phyloP scores from a whole-genome alignment of 2,888 invertebrate species.

The Rhaphigaster nebulosa region DNA sequence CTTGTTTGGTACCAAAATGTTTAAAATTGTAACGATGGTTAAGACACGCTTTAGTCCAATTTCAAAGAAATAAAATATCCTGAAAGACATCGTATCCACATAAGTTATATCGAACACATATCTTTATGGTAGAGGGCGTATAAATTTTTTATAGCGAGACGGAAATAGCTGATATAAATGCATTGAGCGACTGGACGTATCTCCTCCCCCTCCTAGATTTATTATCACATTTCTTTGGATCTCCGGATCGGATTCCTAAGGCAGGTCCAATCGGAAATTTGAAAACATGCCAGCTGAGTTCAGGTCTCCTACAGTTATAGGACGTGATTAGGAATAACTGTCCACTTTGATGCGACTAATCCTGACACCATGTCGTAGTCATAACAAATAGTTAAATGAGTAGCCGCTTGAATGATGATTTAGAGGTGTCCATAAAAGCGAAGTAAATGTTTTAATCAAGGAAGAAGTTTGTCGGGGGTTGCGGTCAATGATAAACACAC shows the following conservation, averaged over 20 bases:
- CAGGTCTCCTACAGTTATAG: neutral
- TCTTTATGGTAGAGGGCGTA: constrained; percentile 26
- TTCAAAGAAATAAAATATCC: neutral
- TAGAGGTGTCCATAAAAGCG: neutral
- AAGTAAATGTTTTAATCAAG: too few species aligned
- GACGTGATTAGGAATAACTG: neutral
- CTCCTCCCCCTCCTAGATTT: neutral
- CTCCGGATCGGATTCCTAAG: constrained; percentile 12
- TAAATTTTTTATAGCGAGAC: constrained; percentile 23
- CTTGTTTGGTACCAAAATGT: neutral
- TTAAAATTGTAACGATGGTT: neutral
- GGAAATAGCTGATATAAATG: constrained; percentile 41
- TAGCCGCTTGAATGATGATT: neutral
- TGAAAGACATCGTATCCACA: neutral
- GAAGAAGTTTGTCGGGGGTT: too few species aligned
- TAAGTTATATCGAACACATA: constrained; percentile 8
- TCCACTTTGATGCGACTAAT: neutral
- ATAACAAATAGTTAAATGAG: neutral
- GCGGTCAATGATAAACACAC: too few species aligned
- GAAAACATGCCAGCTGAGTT: neutral
- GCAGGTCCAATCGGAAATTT: neutral
- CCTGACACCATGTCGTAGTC: neutral
- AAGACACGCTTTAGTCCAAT: neutral
- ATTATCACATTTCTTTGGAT: neutral
- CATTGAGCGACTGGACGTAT: constrained; percentile 16